Evolutionary conservation across 2,888 invertebrate species (phyloP), one percentile per base, ranked within the genome.

Genomic region (Muschampia plurimacula): DNA sequence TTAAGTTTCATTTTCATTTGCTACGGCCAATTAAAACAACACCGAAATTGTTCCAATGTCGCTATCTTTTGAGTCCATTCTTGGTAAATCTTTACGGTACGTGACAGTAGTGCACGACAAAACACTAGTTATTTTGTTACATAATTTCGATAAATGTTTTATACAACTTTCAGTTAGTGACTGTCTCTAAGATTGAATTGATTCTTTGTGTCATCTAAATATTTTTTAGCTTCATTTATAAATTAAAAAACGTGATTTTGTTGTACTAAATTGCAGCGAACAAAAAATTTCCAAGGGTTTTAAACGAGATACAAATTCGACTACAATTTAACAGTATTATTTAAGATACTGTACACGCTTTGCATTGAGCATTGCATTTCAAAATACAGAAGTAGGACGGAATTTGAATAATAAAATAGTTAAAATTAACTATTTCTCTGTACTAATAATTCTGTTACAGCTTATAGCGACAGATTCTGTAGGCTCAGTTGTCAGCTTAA

Each of bases 101-200:
- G 81, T 82, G 81, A 82, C 81, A 81, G 82, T 81, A 77, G 78
- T 82, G 81, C 80, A 75, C 77, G 60, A 46, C 55, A 39, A 15
- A 39, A 59, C 46, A n/a, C 78, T 75, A 76, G 75, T 2, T 55
- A 9, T 28, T 28, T 57, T 55, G 6, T 66, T 72, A 68, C 69
- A 41, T 59, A 60, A 66, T 66, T 60, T 71, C 22, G 2, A 57
- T 22, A 28, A 8, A 57, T 57, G 57, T 57, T 57, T 57, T 57
- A 12, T 57, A 12, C 28, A 28, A 28, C 57, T 57, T 57, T 28
- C 28, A 57, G 10, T 28, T 28, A 10, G 6, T 22, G 28, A 12
- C 28, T 28, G 57, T 12, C 28, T 57, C 55, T 55, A 22, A 22
- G 57, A 28, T 57, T 28, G 12, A 28, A 57, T 28, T 5, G 12